Evolutionary conservation across 2,797 vertebrate genomes (phyloP).

Genomic region (Epinephelus coioides): DNA sequence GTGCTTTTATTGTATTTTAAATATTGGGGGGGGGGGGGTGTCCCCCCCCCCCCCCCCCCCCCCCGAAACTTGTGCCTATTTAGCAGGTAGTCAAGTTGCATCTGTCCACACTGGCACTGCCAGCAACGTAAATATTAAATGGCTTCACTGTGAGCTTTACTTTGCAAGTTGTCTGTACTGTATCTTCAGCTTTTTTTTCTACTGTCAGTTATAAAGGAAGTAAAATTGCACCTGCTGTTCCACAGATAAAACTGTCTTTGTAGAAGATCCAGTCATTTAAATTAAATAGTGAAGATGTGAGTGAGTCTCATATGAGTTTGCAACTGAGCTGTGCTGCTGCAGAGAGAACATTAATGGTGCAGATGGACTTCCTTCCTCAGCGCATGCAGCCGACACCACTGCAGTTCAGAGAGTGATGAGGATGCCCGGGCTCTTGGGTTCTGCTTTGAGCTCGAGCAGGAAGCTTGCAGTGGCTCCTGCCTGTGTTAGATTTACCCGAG

Average conservation of each 20-base stretch:
- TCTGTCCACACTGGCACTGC: background rate
- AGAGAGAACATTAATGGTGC: background rate
- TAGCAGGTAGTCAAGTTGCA: background rate
- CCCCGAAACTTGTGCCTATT: background rate
- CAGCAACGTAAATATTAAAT: background rate
- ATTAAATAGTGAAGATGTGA: background rate
- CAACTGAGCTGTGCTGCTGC: background rate
- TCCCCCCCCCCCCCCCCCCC: too few species aligned
- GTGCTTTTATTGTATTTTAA: too few species aligned
- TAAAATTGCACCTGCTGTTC: background rate
- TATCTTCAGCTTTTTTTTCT: background rate
- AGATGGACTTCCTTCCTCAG: background rate
- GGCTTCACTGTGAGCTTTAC: background rate
- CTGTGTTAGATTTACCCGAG: slow-evolving; percentile 44
- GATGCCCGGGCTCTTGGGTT: slow-evolving; percentile 1
- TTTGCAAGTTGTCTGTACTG: background rate
- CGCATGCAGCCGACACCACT: background rate
- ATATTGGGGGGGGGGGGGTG: too few species aligned
- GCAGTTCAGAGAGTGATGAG: slow-evolving; percentile 27
- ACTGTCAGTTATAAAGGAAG: too few species aligned
- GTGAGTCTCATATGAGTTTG: background rate
- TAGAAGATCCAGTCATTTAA: slow-evolving; percentile 4
- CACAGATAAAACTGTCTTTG: background rate
- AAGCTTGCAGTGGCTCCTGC: slow-evolving; percentile 5
- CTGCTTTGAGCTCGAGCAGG: slow-evolving; percentile 21